Base-by-base conservation (phyloP, 1,140 invertebrate species). In the Psilanteris sp. region DNA sequence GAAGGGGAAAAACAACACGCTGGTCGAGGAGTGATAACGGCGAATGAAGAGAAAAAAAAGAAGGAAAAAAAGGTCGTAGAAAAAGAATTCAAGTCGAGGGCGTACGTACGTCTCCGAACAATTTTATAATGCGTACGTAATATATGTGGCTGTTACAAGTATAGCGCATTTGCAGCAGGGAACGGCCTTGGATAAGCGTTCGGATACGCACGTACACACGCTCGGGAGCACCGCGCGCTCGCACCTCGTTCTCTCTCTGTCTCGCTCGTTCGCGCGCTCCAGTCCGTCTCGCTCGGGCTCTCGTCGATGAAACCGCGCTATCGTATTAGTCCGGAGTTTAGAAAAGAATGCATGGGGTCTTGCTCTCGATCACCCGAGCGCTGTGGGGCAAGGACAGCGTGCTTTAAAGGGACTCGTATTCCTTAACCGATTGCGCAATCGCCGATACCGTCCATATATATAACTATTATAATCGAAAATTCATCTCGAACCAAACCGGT, bases 141-240 rank as follows among this genome's bases (percentile, higher is more conserved):
- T 57, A 76, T 78, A 72, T 71, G 70, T 64, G 27, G 57, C 41
- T 55, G 68, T 67, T 54, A 62, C 59, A 73, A 64, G 73, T 73
- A 70, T 67, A 66, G 73, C 77, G 48, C 71, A 61, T 70, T 57
- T 59, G 70, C 61, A 43, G 76, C 36, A 41, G 68, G 79, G 52
- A 75, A 50, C 48, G 79, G 71, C 81, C 82, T 83, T 83, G 80
- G 73, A 78, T 74, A 74, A 79, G 61, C 76, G 78, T 82, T 83
- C 50, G 61, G 77, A 78, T 71, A 76, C 75, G 66, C 77, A 44
- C 54, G 64, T 74, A 41, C 52, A 61, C 64, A n/a, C n/a, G n/a
- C n/a, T n/a, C n/a, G n/a, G n/a, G n/a, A n/a, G 39, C 16, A 20
- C 43, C 36, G 71, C 52, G 79, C 70, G 59, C 43, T 55, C 72